phyloP scores from a whole-genome alignment of 2,797 vertebrate genomes.

The Hypotaenidia okinawae region DNA sequence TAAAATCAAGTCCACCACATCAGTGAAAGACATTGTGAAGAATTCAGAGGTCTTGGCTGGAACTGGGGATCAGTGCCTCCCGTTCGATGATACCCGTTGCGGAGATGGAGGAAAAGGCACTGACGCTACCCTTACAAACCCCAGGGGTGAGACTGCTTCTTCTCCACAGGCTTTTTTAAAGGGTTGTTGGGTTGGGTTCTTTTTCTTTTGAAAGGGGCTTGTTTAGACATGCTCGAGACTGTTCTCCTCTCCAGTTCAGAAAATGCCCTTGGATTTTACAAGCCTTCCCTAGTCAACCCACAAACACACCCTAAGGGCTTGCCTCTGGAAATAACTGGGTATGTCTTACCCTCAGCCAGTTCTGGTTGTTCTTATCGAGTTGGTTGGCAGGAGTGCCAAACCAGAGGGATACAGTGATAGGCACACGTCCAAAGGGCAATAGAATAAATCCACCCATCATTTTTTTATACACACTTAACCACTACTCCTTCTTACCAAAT shows the following conservation, averaged over 20 bases:
- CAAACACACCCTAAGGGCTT: background rate
- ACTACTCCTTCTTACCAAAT: background rate
- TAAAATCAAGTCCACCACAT: slow-evolving; percentile 89
- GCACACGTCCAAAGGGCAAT: background rate
- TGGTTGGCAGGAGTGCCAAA: background rate
- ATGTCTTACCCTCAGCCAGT: background rate
- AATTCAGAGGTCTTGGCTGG: slow-evolving; percentile 94
- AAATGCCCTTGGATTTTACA: background rate
- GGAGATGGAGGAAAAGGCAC: slow-evolving; percentile 96
- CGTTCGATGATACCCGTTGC: slow-evolving; percentile 94
- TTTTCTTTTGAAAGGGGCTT: background rate
- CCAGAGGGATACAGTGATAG: background rate
- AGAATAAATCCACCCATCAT: background rate
- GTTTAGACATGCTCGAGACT: background rate
- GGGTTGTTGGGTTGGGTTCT: background rate
- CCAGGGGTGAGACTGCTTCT: slow-evolving; percentile 84
- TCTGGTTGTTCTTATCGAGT: background rate
- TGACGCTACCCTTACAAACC: slow-evolving; percentile 96
- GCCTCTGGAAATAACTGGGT: background rate
- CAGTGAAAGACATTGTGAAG: slow-evolving; percentile 93
- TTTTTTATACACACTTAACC: background rate
- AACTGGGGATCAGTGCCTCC: slow-evolving; percentile 97
- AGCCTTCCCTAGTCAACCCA: background rate
- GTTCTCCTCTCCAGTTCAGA: background rate
- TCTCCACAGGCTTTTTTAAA: background rate